Percentiles rank a stretch among this genome's conserved stretches.
Evolutionary conservation across 2,797 vertebrate species (phyloP).

Genomic region (Gephyroberyx darwinii): DNA sequence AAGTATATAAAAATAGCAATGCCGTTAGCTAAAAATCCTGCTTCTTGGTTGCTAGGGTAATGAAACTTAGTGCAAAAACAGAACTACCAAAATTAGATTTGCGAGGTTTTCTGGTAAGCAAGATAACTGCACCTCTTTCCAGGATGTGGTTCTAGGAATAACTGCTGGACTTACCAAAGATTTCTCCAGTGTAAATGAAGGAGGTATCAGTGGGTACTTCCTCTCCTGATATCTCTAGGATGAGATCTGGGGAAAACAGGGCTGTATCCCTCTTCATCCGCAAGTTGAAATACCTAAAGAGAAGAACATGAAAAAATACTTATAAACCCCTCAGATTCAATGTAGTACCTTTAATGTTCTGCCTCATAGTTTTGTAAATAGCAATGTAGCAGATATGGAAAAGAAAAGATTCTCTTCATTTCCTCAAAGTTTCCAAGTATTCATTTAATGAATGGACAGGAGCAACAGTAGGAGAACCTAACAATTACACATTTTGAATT

Average conservation of each 20-base stretch:
- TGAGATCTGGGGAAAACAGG: conserved; percentile 90
- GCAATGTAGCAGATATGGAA: background rate
- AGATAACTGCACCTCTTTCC: background rate
- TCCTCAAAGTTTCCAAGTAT: background rate
- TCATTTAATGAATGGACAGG: no score
- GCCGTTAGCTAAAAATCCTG: background rate
- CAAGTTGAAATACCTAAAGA: conserved; percentile 90
- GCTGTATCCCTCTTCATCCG: conserved; percentile 92
- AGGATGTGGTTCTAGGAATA: conserved; percentile 7
- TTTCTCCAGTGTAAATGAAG: conserved; percentile 96
- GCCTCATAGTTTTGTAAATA: background rate
- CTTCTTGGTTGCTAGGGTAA: no score
- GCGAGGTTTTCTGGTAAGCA: background rate
- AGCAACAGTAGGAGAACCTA: no score
- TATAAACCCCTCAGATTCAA: background rate
- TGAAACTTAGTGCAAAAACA: conserved; percentile 3
- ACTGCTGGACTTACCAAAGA: conserved; percentile 87
- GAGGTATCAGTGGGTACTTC: conserved; percentile 89
- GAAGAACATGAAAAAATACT: conserved; percentile 14
- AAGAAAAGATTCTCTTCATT: background rate
- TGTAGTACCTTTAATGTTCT: background rate
- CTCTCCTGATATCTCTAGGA: conserved; percentile 88
- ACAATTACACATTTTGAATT: no score
- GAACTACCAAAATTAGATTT: background rate
- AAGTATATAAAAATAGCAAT: background rate